Base-by-base conservation (phyloP, 2,888 invertebrate genomes). In the Gasteruption jaculator region DNA sequence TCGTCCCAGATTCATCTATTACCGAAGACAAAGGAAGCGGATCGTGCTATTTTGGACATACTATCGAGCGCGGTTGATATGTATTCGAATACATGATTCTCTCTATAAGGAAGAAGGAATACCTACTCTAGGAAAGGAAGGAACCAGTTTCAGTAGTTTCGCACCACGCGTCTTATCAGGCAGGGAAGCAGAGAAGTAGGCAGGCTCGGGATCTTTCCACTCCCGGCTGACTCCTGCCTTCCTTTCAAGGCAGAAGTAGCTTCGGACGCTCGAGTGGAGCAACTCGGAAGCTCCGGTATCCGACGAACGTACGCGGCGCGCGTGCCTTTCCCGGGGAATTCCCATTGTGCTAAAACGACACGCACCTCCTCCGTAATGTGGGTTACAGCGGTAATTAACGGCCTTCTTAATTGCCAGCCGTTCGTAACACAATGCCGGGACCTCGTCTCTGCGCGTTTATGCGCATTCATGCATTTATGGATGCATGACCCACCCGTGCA, bases 361-460 rank as follows among this genome's bases (percentile, higher is more conserved):
- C 52, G 42, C 49, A 38, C 42, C 39, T 41, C 21, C 25, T 16
- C 22, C 34, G 18, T 36, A 40, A 56, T 47, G 45, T 51, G 35
- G 49, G 54, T 53, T 49, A 53, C 48, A 41, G 36, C 49, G 8
- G 26, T 54, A 53, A 54, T 54, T 51, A 56, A 56, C 43, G 43
- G 31, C 8, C 32, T 38, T 41, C 47, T 48, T 52, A 49, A 53
- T 54, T 44, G 50, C 42, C 32, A 37, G 38, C 38, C 38, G 35
- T 52, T 49, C 43, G 33, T 32, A n/a, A 19, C 14, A 31, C 18
- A 10, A n/a, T n/a, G n/a, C n/a, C n/a, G n/a, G n/a, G n/a, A n/a
- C n/a, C n/a, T n/a, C n/a, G n/a, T n/a, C n/a, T n/a, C n/a, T n/a
- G n/a, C n/a, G n/a, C n/a, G n/a, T n/a, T n/a, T n/a, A n/a, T n/a